Conservation (phyloP, 2,888 invertebrate species). For the Cantharis flavilabris region DNA sequence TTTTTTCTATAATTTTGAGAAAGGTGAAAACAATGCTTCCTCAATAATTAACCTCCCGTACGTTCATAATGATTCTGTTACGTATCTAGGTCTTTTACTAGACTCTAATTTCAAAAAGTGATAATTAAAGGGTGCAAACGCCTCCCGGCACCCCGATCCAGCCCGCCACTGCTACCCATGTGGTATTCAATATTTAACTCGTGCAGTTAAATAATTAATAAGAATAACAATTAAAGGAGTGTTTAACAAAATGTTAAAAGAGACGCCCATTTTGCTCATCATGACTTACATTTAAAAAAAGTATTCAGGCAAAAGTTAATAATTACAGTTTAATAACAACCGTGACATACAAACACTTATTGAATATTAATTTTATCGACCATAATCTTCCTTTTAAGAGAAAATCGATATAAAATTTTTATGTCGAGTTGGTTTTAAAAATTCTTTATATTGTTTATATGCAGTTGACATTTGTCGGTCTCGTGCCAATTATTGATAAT, state of each 20-base stretch:
- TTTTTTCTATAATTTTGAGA: not conserved
- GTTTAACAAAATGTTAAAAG: not conserved
- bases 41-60: not conserved
- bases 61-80: not conserved
- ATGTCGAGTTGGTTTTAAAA: not conserved
- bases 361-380: constrained; percentile 3
- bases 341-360: constrained; percentile 17
- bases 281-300: not conserved
- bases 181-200: not conserved
- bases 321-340: constrained; percentile 4
- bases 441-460: not conserved
- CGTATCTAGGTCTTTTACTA: too few species aligned
- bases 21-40: not conserved
- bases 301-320: not conserved
- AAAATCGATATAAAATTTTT: not conserved
- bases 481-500: constrained; percentile 2
- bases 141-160: too few species aligned
- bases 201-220: not conserved
- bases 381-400: not conserved
- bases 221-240: not conserved
- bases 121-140: too few species aligned
- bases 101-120: too few species aligned
- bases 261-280: not conserved
- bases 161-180: too few species aligned
- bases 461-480: not conserved